A percentile compares a stretch with the other conserved stretches of the same genome.
Conservation (phyloP, 2,113 vertebrate species). For the Marmota monax region DNA sequence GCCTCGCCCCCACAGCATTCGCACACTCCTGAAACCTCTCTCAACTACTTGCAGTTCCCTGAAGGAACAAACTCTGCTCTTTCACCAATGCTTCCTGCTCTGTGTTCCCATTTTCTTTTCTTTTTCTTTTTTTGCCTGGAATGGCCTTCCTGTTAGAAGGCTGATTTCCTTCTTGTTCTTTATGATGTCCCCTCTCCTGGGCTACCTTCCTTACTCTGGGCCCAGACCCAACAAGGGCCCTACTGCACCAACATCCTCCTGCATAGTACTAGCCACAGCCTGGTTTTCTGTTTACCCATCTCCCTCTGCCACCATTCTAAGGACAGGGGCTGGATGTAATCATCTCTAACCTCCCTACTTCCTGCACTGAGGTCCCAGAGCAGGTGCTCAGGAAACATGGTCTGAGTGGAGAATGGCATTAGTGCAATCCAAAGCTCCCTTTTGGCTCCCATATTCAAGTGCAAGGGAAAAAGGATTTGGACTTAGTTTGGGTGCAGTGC, state of each 20-base stretch:
- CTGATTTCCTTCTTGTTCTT: background rate
- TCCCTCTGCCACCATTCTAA: background rate
- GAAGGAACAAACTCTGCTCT: background rate
- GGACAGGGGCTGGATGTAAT: background rate
- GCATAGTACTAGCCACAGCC: rapidly evolving
- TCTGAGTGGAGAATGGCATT: background rate
- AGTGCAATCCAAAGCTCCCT: background rate
- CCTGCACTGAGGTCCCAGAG: background rate
- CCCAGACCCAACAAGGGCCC: background rate
- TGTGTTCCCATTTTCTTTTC: background rate
- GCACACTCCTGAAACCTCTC: background rate
- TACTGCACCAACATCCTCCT: background rate
- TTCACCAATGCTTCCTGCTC: background rate
- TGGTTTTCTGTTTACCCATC: background rate
- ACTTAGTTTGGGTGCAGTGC: background rate
- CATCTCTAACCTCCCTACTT: background rate
- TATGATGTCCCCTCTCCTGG: background rate
- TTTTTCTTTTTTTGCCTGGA: background rate
- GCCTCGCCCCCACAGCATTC: background rate
- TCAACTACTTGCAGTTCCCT: background rate
- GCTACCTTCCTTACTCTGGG: background rate
- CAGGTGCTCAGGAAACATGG: background rate
- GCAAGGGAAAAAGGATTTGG: background rate
- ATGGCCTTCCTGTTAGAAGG: background rate
- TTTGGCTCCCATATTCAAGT: background rate